phyloP scores from a whole-genome alignment of 2,797 vertebrate species.

The Chromis chromis region DNA sequence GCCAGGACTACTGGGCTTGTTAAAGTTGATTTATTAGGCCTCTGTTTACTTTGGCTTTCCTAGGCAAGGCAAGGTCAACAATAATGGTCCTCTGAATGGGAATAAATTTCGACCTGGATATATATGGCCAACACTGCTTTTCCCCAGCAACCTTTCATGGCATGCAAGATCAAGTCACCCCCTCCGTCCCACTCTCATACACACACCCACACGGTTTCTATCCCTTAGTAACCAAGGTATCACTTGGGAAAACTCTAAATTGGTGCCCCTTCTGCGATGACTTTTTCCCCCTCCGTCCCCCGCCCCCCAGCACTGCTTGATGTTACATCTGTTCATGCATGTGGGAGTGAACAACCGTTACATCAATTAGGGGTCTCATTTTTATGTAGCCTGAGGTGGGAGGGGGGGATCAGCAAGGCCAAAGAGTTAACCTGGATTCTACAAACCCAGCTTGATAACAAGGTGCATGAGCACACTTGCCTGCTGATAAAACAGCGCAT shows the following conservation, averaged over 20 bases:
- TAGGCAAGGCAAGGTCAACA: constrained; percentile 87
- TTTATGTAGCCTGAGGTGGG: constrained; percentile 57
- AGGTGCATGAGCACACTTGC: constrained; percentile 38
- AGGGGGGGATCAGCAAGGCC: constrained; percentile 41
- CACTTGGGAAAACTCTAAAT: constrained; percentile 68
- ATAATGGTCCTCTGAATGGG: constrained; percentile 87
- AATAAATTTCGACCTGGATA: constrained; percentile 84
- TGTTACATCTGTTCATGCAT: constrained; percentile 59
- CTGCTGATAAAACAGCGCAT: constrained; percentile 57
- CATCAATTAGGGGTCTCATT: constrained; percentile 72
- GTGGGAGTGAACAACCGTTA: constrained; percentile 68
- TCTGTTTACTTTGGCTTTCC: constrained; percentile 85
- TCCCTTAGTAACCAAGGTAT: constrained; percentile 59
- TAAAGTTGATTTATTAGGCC: constrained; percentile 89
- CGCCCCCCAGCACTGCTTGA: constrained; percentile 21
- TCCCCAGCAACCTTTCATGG: constrained; percentile 68
- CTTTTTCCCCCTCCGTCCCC: constrained; percentile 27
- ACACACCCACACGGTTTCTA: constrained; percentile 54
- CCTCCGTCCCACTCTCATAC: constrained; percentile 34
- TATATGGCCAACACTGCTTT: constrained; percentile 63
- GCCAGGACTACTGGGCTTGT: constrained; percentile 82
- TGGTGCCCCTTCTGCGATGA: constrained; percentile 59
- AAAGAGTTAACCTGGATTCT: constrained; percentile 51
- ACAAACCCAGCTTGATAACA: constrained; percentile 63
- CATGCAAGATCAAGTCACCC: constrained; percentile 63